phyloP scores from a whole-genome alignment of 1,140 invertebrate species.

The Pantala flavescens region DNA sequence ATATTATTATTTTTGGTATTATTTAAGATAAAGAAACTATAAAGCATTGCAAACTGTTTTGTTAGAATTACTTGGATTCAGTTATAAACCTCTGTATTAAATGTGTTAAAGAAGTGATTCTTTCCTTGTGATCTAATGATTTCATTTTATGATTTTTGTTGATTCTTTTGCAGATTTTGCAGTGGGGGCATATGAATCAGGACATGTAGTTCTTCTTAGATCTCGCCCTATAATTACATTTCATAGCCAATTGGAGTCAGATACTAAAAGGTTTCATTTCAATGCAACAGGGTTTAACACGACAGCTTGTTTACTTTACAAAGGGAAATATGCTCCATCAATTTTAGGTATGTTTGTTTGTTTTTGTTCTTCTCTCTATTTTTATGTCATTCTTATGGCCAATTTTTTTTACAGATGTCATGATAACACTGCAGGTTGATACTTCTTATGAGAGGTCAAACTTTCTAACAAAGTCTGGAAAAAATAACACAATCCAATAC shows the following conservation, averaged over 20 bases:
- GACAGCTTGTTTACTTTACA: conserved; percentile 19
- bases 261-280: conserved; percentile 13
- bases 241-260: conserved; percentile 14
- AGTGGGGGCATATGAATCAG: conserved; percentile 20
- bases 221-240: conserved; percentile 18
- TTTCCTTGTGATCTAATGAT: too few relatives aligned
- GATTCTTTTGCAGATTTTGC: conserved; percentile 19
- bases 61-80: too few relatives aligned
- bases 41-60: too few relatives aligned
- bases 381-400: background rate
- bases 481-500: background rate
- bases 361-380: background rate
- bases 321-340: conserved; percentile 13
- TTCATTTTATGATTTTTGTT: background rate
- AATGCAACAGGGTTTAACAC: conserved; percentile 20
- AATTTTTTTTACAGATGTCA: conserved; percentile 3
- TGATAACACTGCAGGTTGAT: background rate
- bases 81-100: too few relatives aligned
- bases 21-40: too few relatives aligned
- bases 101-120: too few relatives aligned
- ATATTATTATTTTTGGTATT: too few relatives aligned
- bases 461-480: background rate
- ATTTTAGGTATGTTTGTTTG: background rate
- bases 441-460: background rate
- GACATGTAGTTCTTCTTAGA: conserved; percentile 15